A percentile compares a stretch with the other conserved stretches of the same genome.
These are phyloP conservation scores for Vireo altiloquus DNA, from an alignment of 2,113 vertebrate species.

Conservation along the genomic window DNA sequence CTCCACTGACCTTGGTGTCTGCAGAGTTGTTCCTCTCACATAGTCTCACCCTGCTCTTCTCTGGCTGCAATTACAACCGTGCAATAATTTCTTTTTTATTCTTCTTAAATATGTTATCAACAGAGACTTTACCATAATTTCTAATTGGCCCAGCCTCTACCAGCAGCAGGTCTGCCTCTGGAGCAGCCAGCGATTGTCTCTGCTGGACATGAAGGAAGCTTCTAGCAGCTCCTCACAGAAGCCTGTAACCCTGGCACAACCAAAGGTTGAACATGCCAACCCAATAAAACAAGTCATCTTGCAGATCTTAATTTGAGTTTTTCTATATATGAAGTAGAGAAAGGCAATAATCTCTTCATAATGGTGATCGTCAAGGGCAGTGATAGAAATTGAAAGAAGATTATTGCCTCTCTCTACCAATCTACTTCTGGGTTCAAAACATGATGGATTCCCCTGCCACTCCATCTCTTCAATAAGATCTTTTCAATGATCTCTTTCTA, in stretches of 20 bases:
- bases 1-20: not conserved
- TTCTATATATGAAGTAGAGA: not conserved
- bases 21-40: not conserved
- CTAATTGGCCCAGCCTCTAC: not conserved
- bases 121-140: rapidly evolving
- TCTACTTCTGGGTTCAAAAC: not conserved
- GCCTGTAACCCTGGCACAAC: too few relatives aligned
- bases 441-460: rapidly evolving
- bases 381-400: not conserved
- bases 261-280: not conserved
- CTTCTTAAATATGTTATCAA: not conserved
- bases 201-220: not conserved
- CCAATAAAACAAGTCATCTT: not conserved
- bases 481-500: not conserved
- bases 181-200: not conserved
- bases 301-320: not conserved
- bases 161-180: not conserved
- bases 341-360: not conserved
- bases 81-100: not conserved
- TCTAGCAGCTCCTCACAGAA: not conserved
- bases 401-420: not conserved
- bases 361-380: rapidly evolving
- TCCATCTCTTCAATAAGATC: not conserved
- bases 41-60: not conserved
- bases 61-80: not conserved